phyloP scores from a whole-genome alignment of 2,888 invertebrate genomes.

The Aelia acuminata region DNA sequence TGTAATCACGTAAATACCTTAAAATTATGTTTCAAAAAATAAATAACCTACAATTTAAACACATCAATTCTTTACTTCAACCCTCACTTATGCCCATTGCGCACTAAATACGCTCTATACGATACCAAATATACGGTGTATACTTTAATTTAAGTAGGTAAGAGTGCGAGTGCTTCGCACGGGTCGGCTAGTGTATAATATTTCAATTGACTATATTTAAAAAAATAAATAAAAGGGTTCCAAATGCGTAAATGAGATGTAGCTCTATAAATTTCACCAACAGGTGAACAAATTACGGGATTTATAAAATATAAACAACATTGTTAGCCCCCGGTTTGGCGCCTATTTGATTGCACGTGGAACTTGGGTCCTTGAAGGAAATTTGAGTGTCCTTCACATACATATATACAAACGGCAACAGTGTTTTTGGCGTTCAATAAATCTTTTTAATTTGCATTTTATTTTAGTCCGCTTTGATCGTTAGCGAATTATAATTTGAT shows the following conservation, averaged over 20 bases:
- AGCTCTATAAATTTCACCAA: background rate
- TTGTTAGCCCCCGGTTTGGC: background rate
- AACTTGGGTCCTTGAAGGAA: background rate
- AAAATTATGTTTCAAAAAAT: too few species aligned
- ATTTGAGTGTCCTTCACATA: constrained; percentile 9
- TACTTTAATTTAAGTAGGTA: too few species aligned
- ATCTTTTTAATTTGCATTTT: constrained; percentile 23
- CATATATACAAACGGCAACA: background rate
- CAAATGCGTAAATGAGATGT: background rate
- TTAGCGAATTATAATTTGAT: background rate
- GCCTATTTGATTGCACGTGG: constrained; percentile 5
- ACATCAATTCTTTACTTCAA: too few species aligned
- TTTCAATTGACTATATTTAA: too few species aligned
- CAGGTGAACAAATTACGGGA: background rate
- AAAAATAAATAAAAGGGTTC: background rate
- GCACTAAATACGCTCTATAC: too few species aligned
- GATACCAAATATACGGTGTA: too few species aligned
- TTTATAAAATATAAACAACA: background rate
- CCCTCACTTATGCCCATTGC: too few species aligned
- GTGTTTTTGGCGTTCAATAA: background rate
- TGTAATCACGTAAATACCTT: too few species aligned
- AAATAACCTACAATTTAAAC: too few species aligned
- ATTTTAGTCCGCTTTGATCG: background rate
- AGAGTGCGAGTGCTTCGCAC: too few species aligned
- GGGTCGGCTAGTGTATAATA: too few species aligned